Conservation (phyloP, 2,797 vertebrate genomes). For the Gymnoscopelus braueri region DNA sequence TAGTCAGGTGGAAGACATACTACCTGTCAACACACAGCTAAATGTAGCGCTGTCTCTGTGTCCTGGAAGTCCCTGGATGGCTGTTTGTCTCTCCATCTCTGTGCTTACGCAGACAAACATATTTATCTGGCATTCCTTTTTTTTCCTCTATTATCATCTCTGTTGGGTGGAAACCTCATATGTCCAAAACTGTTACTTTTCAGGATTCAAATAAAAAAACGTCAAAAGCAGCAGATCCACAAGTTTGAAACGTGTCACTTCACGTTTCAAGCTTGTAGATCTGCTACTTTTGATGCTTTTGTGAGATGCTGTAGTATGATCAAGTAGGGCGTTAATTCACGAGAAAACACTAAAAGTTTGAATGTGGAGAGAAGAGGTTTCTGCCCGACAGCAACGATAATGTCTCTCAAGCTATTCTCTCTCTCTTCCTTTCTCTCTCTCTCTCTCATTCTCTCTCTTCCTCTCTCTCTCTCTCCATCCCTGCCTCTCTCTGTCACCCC, state of each 20-base stretch:
- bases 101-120: background rate
- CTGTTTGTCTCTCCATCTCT: background rate
- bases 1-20: slow-evolving; percentile 14
- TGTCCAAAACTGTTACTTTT: no score
- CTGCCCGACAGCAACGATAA: background rate
- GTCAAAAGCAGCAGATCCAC: no score
- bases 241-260: no score
- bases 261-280: no score
- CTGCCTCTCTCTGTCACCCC: slow-evolving; percentile 14
- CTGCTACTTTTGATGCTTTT: no score
- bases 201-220: no score
- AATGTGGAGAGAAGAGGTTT: no score
- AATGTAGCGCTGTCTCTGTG: slow-evolving; percentile 1
- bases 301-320: no score
- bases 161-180: background rate
- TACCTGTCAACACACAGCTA: slow-evolving; percentile 12
- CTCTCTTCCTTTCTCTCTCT: background rate
- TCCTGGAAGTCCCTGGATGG: background rate
- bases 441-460: background rate
- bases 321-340: no score
- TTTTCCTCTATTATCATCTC: background rate
- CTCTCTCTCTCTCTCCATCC: slow-evolving; percentile 6
- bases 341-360: no score
- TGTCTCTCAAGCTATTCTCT: background rate
- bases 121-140: background rate